Percentiles rank a stretch among this genome's conserved stretches.
Conservation (phyloP, 2,113 vertebrate genomes). For the Dipodomys merriami region DNA sequence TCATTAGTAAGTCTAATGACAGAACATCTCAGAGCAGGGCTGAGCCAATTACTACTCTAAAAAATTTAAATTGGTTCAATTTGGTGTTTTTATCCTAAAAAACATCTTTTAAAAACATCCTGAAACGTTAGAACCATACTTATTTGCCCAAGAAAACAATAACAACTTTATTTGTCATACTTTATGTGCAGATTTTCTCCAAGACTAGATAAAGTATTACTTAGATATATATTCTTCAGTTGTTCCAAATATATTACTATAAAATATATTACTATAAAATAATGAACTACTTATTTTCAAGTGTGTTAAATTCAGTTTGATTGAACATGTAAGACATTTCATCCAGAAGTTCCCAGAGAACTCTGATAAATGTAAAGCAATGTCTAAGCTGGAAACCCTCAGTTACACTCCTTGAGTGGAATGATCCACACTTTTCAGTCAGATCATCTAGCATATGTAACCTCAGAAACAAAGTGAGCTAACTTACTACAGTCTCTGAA, state of each 20-base stretch:
- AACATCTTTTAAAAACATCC: not conserved
- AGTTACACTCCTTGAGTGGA: constrained; percentile 67
- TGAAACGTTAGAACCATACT: constrained; percentile 34
- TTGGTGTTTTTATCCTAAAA: not conserved
- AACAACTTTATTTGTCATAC: constrained; percentile 32
- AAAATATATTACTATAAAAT: constrained; percentile 55
- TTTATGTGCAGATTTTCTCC: constrained; percentile 35
- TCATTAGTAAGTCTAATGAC: not conserved
- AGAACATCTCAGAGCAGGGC: not conserved
- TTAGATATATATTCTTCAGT: constrained; percentile 42
- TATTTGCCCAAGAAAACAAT: constrained; percentile 40
- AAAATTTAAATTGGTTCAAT: constrained; percentile 25
- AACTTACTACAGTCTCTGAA: constrained; percentile 43
- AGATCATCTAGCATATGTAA: constrained; percentile 32
- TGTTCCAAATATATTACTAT: not conserved
- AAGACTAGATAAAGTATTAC: constrained; percentile 38
- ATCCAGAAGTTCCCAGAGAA: constrained; percentile 55
- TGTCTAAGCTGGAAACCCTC: constrained; percentile 70
- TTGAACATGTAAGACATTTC: constrained; percentile 69
- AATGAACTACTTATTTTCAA: constrained; percentile 76
- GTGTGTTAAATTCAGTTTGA: constrained; percentile 77
- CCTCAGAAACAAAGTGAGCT: constrained; percentile 24
- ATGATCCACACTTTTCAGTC: constrained; percentile 62
- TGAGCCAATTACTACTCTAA: not conserved
- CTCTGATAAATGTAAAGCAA: constrained; percentile 63